Evolutionary conservation across 2,113 vertebrate genomes (phyloP).

Genomic region (Tachuris rubrigastra): DNA sequence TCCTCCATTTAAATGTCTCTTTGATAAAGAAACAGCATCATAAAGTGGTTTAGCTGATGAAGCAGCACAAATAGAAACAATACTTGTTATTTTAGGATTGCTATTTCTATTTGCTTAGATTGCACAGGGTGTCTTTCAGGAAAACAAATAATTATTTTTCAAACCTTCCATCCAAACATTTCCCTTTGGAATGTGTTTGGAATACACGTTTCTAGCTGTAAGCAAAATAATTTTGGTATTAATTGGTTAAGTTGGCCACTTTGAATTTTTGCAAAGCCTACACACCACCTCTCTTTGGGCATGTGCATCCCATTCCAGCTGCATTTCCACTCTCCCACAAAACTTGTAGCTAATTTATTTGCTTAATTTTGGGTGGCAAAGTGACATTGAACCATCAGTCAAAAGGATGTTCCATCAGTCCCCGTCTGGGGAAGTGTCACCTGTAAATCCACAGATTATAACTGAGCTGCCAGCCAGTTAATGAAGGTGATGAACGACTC

Average conservation of each 20-base stretch:
- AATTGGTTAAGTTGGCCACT: not conserved
- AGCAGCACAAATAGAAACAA: slow-evolving; percentile 64
- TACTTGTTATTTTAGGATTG: slow-evolving; percentile 44
- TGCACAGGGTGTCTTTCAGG: slow-evolving; percentile 27
- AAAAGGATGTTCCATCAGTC: not conserved
- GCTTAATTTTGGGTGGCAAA: not conserved
- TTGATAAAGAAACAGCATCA: slow-evolving; percentile 60
- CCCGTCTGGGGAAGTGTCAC: not conserved
- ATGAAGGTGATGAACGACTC: not conserved
- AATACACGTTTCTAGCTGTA: not conserved
- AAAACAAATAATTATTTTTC: slow-evolving; percentile 65
- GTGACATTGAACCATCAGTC: not conserved
- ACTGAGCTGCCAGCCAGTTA: not conserved
- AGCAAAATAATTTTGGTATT: not conserved
- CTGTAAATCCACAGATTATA: slow-evolving; percentile 16
- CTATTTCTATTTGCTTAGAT: slow-evolving; percentile 61
- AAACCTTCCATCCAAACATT: slow-evolving; percentile 52
- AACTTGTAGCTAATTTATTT: not conserved
- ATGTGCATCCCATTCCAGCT: not conserved
- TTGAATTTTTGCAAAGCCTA: not conserved
- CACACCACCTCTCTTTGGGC: not conserved
- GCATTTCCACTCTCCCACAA: not conserved
- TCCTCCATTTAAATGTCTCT: slow-evolving; percentile 67
- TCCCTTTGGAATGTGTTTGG: slow-evolving; percentile 6
- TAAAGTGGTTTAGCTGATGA: slow-evolving; percentile 49